phyloP scores from a whole-genome alignment of 2,113 vertebrate species.

The Bucco capensis region DNA sequence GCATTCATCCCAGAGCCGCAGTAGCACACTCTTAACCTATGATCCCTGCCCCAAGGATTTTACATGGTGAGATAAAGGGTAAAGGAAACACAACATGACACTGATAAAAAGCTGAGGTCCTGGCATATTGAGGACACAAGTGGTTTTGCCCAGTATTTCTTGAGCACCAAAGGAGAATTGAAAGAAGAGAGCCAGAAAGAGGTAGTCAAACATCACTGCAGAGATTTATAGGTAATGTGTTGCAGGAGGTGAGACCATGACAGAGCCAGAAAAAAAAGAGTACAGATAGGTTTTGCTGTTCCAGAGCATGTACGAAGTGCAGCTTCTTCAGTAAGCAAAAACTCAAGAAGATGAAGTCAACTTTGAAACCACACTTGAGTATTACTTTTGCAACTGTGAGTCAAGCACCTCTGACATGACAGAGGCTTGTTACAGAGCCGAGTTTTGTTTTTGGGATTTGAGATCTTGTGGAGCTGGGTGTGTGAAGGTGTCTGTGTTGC shows the following conservation, averaged over 20 bases:
- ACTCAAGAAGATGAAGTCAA: background rate
- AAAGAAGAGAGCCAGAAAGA: background rate
- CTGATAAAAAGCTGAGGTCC: background rate
- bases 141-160: background rate
- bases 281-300: background rate
- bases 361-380: background rate
- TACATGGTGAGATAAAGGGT: background rate
- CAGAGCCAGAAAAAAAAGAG: background rate
- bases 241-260: background rate
- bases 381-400: background rate
- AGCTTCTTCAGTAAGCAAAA: background rate
- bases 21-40: background rate
- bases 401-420: fast-evolving
- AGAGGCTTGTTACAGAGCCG: background rate
- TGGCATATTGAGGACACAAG: background rate
- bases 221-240: background rate
- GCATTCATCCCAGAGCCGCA: background rate
- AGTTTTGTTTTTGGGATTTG: background rate
- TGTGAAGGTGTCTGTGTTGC: background rate
- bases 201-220: too few relatives aligned
- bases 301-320: background rate
- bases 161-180: background rate
- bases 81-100: background rate
- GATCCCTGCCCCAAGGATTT: background rate
- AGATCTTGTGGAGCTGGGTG: background rate